Conservation (phyloP, 2,888 invertebrate genomes). For the Callimorpha dominula region DNA sequence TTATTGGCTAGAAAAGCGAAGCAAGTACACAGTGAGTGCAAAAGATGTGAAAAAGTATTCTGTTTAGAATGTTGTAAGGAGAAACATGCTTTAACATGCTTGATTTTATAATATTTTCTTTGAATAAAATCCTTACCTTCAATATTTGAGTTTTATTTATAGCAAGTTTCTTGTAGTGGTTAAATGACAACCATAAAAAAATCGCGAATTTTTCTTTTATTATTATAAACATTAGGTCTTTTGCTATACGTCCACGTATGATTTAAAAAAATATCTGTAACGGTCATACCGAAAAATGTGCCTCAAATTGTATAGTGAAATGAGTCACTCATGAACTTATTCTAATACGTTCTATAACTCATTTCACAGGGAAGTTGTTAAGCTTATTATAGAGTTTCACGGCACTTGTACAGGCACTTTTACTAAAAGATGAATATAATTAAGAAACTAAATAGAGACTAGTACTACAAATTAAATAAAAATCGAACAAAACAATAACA, state of each 20-base stretch:
- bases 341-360: conserved; percentile 25
- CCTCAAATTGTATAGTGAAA: conserved; percentile 28
- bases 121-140: background rate
- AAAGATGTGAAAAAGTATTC: conserved; percentile 38
- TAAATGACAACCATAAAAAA: no score
- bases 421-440: no score
- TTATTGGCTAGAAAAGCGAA: conserved; percentile 34
- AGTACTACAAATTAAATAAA: no score
- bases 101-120: conserved; percentile 3
- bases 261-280: conserved; percentile 1
- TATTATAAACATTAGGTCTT: conserved; percentile 6
- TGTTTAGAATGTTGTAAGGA: conserved; percentile 35
- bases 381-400: no score
- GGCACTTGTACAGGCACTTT: no score
- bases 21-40: conserved; percentile 42
- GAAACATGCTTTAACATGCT: conserved; percentile 33
- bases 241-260: conserved; percentile 15
- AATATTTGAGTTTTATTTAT: background rate
- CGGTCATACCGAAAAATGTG: conserved; percentile 2
- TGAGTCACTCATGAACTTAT: conserved; percentile 36
- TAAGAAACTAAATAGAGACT: no score
- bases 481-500: no score
- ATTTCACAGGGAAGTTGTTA: background rate
- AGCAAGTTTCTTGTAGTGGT: background rate
- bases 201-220: background rate